Conservation (phyloP, 2,888 invertebrate genomes). For the Seira sanloemensis region DNA sequence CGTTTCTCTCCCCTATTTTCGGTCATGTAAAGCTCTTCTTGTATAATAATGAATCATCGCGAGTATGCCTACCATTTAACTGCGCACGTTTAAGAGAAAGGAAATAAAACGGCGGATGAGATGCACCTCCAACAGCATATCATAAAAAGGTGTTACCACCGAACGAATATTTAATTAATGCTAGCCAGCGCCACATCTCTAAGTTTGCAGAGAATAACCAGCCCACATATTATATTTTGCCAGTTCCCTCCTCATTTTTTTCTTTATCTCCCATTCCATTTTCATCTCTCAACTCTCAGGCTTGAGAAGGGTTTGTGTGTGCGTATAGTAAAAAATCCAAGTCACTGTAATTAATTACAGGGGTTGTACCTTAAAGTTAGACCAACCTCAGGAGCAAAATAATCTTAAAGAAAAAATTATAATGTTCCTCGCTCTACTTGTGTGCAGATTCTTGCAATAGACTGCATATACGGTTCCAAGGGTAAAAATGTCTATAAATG, state of each 20-base stretch:
- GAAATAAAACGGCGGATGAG: background rate
- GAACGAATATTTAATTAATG: constrained; percentile 54
- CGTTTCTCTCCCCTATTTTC: too few relatives aligned
- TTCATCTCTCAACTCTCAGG: background rate
- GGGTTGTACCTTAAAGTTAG: constrained; percentile 54
- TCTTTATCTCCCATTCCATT: constrained; percentile 7
- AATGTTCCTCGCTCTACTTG: background rate
- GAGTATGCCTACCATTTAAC: background rate
- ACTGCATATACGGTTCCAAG: background rate
- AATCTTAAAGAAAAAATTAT: background rate
- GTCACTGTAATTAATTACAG: constrained; percentile 62
- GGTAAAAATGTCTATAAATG: constrained; percentile 12
- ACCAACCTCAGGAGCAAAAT: background rate
- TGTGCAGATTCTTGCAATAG: background rate
- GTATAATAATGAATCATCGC: too few relatives aligned
- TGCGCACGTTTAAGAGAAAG: constrained; percentile 4
- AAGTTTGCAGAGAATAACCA: constrained; percentile 9
- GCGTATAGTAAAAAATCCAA: constrained; percentile 48
- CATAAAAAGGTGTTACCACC: constrained; percentile 50
- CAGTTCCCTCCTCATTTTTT: background rate
- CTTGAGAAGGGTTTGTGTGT: background rate
- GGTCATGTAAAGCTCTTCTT: too few relatives aligned
- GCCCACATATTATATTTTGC: constrained; percentile 9
- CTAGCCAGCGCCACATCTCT: background rate
- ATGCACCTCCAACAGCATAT: background rate